Base-by-base conservation (phyloP, 2,888 invertebrate species). In the Drosophila siamana region DNA sequence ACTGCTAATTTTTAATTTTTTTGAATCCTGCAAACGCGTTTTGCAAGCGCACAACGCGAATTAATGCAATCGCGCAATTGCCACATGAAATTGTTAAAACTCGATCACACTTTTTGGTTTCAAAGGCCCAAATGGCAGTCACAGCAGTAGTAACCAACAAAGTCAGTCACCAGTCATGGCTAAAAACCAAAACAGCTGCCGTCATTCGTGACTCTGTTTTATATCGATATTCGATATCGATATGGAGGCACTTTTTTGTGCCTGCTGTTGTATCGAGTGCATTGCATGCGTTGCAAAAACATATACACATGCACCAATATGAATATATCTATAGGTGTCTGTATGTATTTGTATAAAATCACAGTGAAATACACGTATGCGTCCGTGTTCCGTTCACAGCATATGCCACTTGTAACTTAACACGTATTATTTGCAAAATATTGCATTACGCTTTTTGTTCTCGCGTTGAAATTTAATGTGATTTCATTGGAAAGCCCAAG, bases 101-200 rank as follows among this genome's bases (percentile, higher is more conserved):
- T 69, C 33, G 50, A 63, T 46, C 28, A 13, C 59, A 67, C 41
- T 47, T 62, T 54, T 68, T 33, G 33, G 59, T 59, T 56, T 56
- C 57, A 61, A 57, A 61, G 38, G 60, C 46, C 40, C 19, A 59
- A 62, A 74, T 47, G 62, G 66, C 62, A 71, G 74, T 55, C 72
- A 74, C 74, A 74, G n/a, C 11, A 11, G 19, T 19, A 33, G 33
- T 24, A 44, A 13, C 11, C 26, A 26, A 30, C 15, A 33, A 33
- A 33, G 33, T 33, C 47, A 43, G 72, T 76, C 68, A 69, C 57
- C 73, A 75, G 61, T 73, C 64, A 75, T 61, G 75, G 75, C 77
- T 64, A 76, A 73, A 76, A 76, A 83, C 65, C 77, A 85, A 80
- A 83, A 86, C 83, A 83, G 83, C 83, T 83, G 83, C 83, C 83